Conservation (phyloP, 2,113 vertebrate genomes). For the Anolis sagrei region DNA sequence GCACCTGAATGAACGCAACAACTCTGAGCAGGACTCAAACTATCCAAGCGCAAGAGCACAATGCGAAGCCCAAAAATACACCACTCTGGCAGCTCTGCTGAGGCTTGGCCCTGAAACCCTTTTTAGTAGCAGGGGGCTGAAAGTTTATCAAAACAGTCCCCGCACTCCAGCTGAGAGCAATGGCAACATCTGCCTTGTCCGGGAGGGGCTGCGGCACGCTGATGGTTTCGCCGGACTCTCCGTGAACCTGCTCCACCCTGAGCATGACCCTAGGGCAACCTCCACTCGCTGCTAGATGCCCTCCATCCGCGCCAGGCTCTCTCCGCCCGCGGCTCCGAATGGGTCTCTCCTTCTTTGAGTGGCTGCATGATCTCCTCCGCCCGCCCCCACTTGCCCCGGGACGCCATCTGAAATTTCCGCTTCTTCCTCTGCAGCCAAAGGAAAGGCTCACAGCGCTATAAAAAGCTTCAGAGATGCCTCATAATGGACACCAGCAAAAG, state of each 20-base stretch:
- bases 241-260: constrained; percentile 74
- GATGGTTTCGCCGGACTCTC: constrained; percentile 67
- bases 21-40: constrained; percentile 29
- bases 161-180: constrained; percentile 60
- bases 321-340: background rate
- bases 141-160: constrained; percentile 76
- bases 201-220: constrained; percentile 64
- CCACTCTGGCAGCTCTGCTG: constrained; percentile 44
- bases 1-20: constrained; percentile 26
- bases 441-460: background rate
- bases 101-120: constrained; percentile 60
- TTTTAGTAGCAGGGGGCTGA: constrained; percentile 73
- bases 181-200: constrained; percentile 57
- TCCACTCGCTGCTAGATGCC: constrained; percentile 62
- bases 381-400: background rate
- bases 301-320: constrained; percentile 38
- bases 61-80: constrained; percentile 56
- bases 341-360: constrained; percentile 42
- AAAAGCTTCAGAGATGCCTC: constrained; percentile 44
- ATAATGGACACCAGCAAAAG: constrained; percentile 18
- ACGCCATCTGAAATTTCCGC: background rate
- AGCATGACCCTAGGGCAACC: constrained; percentile 61
- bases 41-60: constrained; percentile 47
- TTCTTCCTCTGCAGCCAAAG: constrained; percentile 36
- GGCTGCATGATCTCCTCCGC: background rate